phyloP scores from a whole-genome alignment of 2,888 invertebrate species.

The Sminthurinus aureus region DNA sequence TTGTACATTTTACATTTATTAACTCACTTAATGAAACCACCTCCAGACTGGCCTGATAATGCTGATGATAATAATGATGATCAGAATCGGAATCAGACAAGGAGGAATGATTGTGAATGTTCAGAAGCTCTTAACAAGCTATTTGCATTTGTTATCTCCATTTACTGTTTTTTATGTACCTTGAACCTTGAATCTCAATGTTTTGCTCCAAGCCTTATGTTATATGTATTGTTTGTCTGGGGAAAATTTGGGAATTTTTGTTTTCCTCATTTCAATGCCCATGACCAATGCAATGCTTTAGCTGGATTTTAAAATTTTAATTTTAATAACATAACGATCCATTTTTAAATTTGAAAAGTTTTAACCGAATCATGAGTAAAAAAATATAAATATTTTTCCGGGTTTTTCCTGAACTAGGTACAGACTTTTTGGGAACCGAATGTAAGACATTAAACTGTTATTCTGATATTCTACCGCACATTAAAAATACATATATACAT shows the following conservation, averaged over 20 bases:
- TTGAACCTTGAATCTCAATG: background rate
- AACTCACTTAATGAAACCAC: slow-evolving; percentile 12
- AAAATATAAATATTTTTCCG: background rate
- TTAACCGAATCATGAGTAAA: background rate
- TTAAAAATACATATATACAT: no score
- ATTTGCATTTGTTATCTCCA: background rate
- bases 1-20: background rate
- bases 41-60: background rate
- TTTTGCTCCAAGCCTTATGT: background rate
- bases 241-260: background rate
- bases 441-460: slow-evolving; percentile 49
- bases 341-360: background rate
- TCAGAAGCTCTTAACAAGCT: background rate
- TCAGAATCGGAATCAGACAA: no score
- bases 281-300: no score
- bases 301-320: no score
- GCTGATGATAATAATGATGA: no score
- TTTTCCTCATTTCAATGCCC: no score
- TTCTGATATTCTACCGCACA: no score
- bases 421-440: slow-evolving; percentile 58
- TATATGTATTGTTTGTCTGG: no score
- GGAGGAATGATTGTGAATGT: background rate
- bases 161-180: background rate
- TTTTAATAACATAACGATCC: background rate
- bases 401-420: slow-evolving; percentile 44